phyloP scores from a whole-genome alignment of 2,888 invertebrate genomes.

The Erebia palarica region DNA sequence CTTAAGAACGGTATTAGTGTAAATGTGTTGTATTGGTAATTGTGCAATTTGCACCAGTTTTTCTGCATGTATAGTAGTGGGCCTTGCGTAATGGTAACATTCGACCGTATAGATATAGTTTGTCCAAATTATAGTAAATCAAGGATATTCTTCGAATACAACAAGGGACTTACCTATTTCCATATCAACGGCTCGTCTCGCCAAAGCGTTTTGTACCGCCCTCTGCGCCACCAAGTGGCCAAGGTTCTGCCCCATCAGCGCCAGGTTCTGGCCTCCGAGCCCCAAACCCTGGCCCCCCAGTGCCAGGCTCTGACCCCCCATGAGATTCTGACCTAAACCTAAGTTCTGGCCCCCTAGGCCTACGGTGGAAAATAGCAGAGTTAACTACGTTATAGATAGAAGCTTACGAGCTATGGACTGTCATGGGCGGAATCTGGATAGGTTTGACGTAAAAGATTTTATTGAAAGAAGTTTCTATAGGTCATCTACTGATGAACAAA shows the following conservation, averaged over 20 bases:
- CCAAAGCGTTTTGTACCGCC: slow-evolving; percentile 72
- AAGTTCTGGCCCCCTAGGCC: slow-evolving; percentile 67
- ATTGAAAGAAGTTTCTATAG: not conserved
- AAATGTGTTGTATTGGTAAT: too few species aligned
- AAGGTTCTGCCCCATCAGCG: slow-evolving; percentile 64
- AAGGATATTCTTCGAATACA: not conserved
- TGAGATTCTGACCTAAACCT: slow-evolving; percentile 56
- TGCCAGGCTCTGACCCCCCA: slow-evolving; percentile 48
- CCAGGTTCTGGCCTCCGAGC: slow-evolving; percentile 60
- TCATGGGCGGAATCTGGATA: not conserved
- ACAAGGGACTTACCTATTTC: slow-evolving; percentile 53
- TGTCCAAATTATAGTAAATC: not conserved
- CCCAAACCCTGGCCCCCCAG: slow-evolving; percentile 59
- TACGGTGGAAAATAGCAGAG: slow-evolving; percentile 42
- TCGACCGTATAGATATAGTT: too few species aligned
- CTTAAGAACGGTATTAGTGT: too few species aligned
- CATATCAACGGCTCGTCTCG: slow-evolving; percentile 66
- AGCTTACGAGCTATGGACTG: slow-evolving; percentile 8
- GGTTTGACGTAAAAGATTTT: not conserved
- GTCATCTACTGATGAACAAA: not conserved
- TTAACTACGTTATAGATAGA: slow-evolving; percentile 13
- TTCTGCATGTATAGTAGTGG: too few species aligned
- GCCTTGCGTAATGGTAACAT: too few species aligned
- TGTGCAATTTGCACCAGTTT: too few species aligned
- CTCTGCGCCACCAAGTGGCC: slow-evolving; percentile 69